Conservation (phyloP, 2,888 invertebrate species). For the Erebia aethiops region DNA sequence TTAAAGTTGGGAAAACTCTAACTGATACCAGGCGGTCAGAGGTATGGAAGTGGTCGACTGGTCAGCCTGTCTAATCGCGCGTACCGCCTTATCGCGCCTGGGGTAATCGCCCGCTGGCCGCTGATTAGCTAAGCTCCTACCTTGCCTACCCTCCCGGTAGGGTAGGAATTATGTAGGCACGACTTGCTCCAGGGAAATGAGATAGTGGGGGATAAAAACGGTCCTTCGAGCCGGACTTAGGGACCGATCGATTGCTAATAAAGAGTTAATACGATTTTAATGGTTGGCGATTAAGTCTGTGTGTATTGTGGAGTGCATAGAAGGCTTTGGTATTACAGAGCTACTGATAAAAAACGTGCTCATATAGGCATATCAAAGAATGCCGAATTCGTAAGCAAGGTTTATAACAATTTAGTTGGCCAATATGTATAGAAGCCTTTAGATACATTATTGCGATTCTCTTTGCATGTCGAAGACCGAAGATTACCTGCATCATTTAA, state of each 20-base stretch:
- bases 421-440: too few species aligned
- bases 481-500: background rate
- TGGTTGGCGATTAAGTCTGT: slow-evolving; percentile 20
- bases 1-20: slow-evolving; percentile 46
- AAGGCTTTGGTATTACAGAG: background rate
- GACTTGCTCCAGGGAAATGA: slow-evolving; percentile 59
- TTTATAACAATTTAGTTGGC: too few species aligned
- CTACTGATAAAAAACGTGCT: too few species aligned
- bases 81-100: slow-evolving; percentile 76
- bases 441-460: background rate
- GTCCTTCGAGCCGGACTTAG: slow-evolving; percentile 41
- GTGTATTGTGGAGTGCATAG: slow-evolving; percentile 1
- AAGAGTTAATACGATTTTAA: slow-evolving; percentile 35
- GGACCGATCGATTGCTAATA: slow-evolving; percentile 39
- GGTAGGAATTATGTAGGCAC: slow-evolving; percentile 74
- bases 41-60: slow-evolving; percentile 72
- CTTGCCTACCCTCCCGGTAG: slow-evolving; percentile 72
- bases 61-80: slow-evolving; percentile 78
- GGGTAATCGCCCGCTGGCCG: slow-evolving; percentile 74
- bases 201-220: slow-evolving; percentile 46
- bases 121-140: slow-evolving; percentile 79
- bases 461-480: background rate
- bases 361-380: too few species aligned
- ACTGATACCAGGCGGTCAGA: slow-evolving; percentile 62
- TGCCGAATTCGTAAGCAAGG: too few species aligned